Base-by-base conservation (phyloP, 2,113 vertebrate genomes). In the Marmota flaviventris region DNA sequence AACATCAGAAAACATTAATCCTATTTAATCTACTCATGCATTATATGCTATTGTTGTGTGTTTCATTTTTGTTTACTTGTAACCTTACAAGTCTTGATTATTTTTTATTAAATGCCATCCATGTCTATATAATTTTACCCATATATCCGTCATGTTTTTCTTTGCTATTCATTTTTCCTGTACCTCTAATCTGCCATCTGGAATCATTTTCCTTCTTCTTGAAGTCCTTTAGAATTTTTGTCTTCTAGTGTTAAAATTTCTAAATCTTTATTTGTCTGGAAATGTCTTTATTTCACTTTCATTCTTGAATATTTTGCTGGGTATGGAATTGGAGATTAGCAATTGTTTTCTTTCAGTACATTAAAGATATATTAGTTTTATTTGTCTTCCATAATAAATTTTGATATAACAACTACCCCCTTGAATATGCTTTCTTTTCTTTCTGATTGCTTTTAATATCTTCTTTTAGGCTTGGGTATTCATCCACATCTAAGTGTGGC, bases 21-120 rank as follows among this genome's bases (percentile, higher is more conserved):
- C 61, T 1, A 42, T 45, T 91, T 92, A 37, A 8, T 18, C 24
- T 61, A 83, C n/a, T 58, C 39, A 75, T 92, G 56, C 83, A 83
- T 76, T 91, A 79, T 20, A 39, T 78, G 5, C 37, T 75, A 34
- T 58, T 24, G 1, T 67, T 65, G 12, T 84, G 5, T 76, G 34
- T 82, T 65, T 81, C n/a, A 39, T 91, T 86, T 81, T 87, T 91
- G 27, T 65, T 90, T 65, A 67, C 67, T 79, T n/a, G 39, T 70
- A 51, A 48, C 24, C 56, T 75, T 13, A 42, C 12, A 58, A 73
- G 25, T 32, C 25, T 56, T 90, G 58, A 70, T 91, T 12, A 91
- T 27, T 95, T 51, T 69, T 61, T 51, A 61, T 77, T 91, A 42
- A 82, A 91, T 34, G 4, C 27, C 24, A 39, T 13, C 22, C 18